Evolutionary conservation across 2,888 invertebrate genomes (phyloP).

Genomic region (Gastracanthus pulcherrimus): DNA sequence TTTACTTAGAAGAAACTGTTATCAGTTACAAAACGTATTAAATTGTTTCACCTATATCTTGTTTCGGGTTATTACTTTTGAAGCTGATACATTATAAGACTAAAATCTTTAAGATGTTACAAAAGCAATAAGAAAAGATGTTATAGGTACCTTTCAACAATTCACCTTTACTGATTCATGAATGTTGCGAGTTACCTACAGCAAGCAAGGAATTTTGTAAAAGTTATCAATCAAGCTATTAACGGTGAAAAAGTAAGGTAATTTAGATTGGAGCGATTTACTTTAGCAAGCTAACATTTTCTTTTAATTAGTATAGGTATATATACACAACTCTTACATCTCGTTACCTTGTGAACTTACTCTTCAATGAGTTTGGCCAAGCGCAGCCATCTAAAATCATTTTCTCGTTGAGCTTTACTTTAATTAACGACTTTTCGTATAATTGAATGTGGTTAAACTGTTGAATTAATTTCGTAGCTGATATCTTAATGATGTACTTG

Average conservation of each 20-base stretch:
- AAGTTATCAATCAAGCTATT: not conserved
- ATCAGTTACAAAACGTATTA: no score
- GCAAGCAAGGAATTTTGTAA: not conserved
- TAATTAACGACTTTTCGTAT: not conserved
- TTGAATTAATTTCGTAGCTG: not conserved
- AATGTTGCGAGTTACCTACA: no score
- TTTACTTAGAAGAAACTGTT: no score
- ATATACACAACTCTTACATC: not conserved
- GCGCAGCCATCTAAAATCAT: not conserved
- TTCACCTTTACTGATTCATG: no score
- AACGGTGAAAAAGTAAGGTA: not conserved
- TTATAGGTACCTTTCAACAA: no score
- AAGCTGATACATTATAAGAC: no score
- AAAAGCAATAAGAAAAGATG: no score
- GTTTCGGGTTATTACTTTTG: no score
- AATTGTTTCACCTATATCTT: no score
- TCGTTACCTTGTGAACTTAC: not conserved
- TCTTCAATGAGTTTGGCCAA: not conserved
- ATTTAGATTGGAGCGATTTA: not conserved
- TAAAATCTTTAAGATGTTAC: no score
- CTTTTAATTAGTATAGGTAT: not conserved
- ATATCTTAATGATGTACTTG: no score
- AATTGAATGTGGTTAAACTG: not conserved
- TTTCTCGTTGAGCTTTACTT: not conserved
- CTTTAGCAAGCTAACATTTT: not conserved